Base-by-base conservation (phyloP, 2,888 invertebrate species). In the Drosophila rubida region DNA sequence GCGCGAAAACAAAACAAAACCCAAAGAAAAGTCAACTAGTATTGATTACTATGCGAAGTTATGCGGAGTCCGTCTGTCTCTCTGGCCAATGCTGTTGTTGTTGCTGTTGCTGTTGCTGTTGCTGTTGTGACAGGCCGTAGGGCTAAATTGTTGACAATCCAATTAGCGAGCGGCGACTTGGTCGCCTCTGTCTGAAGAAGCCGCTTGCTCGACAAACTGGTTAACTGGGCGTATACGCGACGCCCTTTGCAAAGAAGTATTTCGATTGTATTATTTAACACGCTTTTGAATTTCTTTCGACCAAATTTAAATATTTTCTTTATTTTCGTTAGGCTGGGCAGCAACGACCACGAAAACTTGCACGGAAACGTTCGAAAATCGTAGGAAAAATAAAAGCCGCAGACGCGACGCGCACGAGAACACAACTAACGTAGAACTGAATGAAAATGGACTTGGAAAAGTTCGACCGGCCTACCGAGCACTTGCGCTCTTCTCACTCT, bases 11-110 rank as follows among this genome's bases (percentile, higher is more conserved):
- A 68, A 73, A 66, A 72, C 69, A 74, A 64, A 64, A 58, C 68
- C 63, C 58, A 37, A 49, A 16, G 32, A 41, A 51, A 42, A 46
- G 51, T 14, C 32, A 59, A 75, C 85, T 85, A n/a, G 32, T 32
- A 87, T 85, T 87, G 87, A 83, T 87, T 83, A 71, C 73, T 65
- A 61, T 44, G 63, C 57, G 82, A 82, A 87, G 85, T 87, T 87
- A 84, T 75, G 85, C 65, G 71, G 73, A 82, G 84, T 83, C 62
- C 62, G 68, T 42, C 32, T 27, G 32, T 30, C 45, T 14, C 22
- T 41, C 35, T 14, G 53, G 13, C 22, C 35, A 45, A 54, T 54
- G 30, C n/a, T 45, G 19, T 3, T 1, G 19, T 22, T 11, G 41
- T 9, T 44, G 13, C 23, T 23, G 8, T 27, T 27, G 19, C 3